Base-by-base conservation (phyloP, 64 coral and sea anemone species). In the Actinia equina region DNA sequence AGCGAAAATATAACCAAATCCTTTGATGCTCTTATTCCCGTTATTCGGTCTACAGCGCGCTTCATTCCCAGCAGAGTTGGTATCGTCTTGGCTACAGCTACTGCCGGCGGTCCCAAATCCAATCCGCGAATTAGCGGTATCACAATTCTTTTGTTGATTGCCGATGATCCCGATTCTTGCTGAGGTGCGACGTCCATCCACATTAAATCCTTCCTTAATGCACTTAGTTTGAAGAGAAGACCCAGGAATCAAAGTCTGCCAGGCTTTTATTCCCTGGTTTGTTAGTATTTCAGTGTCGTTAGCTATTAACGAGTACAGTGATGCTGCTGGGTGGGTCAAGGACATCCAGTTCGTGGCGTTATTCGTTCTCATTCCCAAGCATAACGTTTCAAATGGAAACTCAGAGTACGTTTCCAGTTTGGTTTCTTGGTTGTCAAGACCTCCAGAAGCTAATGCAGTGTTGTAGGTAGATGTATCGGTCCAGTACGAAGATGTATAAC, bases 341-440 rank as follows among this genome's bases (percentile, higher is more conserved):
- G 44, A 13, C 52, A 20, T 52, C 11, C 61, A 53, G 27, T 43
- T 64, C 5, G 20, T 65, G 22, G 43, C 22, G 22, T 52, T 44
- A 26, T 67, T 82, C 0, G 59, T 18, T 13, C 37, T 84, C 81
- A 90, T 84, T 27, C 88, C 88, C 44, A 90, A 59, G 53, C 88
- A 90, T 19, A 90, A 30, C 60, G 42, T 65, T 44, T 80, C 25
- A 19, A 90, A 84, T 17, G 88, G 51, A 6, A 84, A 54, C 2
- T 64, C 55, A 49, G 79, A 90, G 64, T 90, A 90, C 51, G 63
- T 90, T 7, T 79, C 59, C 11, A 90, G 57, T 71, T 90, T 90
- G 45, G 63, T 90, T 17, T 90, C 88, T 84, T 84, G 46, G 14
- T 18, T 52, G 62, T 74, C 69, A 54, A 84, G 62, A 17, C 82